Conservation (phyloP, 1,140 invertebrate genomes). For the Cardiocondyla obscurior region DNA sequence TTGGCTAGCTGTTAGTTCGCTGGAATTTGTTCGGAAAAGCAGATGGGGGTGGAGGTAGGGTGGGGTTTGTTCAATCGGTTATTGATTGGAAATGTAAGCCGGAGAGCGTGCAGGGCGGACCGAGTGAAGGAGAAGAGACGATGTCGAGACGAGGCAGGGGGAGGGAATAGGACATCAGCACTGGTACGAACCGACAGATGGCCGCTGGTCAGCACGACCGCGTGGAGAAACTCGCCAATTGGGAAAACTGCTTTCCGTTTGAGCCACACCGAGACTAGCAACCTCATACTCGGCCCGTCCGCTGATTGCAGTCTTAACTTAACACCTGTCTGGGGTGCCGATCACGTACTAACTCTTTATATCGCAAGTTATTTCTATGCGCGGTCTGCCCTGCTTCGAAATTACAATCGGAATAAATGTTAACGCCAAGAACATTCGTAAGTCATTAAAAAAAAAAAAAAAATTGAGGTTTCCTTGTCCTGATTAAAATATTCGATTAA, state of each 20-base stretch:
- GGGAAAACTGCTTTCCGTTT: conserved; percentile 59
- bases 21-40: conserved; percentile 72
- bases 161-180: conserved; percentile 66
- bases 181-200: conserved; percentile 79
- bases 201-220: conserved; percentile 75
- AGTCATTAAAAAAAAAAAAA: too few species aligned
- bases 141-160: conserved; percentile 32
- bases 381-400: neutral
- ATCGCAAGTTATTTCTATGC: conserved; percentile 5
- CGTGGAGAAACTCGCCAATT: conserved; percentile 63
- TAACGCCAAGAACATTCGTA: neutral
- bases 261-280: conserved; percentile 20
- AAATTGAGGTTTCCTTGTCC: too few species aligned
- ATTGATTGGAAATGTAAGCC: conserved; percentile 83
- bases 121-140: conserved; percentile 38
- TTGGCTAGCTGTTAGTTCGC: conserved; percentile 77
- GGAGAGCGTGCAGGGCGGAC: conserved; percentile 54
- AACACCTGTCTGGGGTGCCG: conserved; percentile 40
- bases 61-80: conserved; percentile 80
- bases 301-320: conserved; percentile 52
- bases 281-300: conserved; percentile 13
- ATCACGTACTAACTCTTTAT: conserved; percentile 35
- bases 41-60: conserved; percentile 62
- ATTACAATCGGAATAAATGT: conserved; percentile 1
- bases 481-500: conserved; percentile 1